phyloP scores from a whole-genome alignment of 1,140 invertebrate genomes.

The Plectus sambesii region DNA sequence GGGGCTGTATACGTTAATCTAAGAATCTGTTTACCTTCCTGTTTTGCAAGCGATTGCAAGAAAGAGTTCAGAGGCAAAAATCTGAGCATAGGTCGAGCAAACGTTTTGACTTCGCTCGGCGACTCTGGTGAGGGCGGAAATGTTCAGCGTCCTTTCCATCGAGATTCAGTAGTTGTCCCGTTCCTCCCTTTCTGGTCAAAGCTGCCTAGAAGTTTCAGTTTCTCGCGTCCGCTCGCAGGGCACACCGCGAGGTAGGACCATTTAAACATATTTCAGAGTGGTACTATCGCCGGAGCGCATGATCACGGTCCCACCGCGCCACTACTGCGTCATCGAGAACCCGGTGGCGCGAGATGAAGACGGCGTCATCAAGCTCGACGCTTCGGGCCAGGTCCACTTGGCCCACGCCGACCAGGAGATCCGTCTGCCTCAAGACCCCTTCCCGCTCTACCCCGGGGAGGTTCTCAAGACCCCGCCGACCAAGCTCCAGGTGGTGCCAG shows the following conservation, averaged over 20 bases:
- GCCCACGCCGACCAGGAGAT: conserved; percentile 51
- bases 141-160: too few relatives aligned
- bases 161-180: too few relatives aligned
- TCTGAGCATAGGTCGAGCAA: too few relatives aligned
- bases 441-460: conserved; percentile 53
- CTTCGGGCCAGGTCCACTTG: conserved; percentile 47
- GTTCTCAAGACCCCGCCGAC: conserved; percentile 47
- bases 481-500: conserved; percentile 48
- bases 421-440: conserved; percentile 52
- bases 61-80: too few relatives aligned
- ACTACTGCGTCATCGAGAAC: conserved; percentile 52
- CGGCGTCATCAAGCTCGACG: conserved; percentile 44
- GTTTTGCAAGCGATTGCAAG: too few relatives aligned
- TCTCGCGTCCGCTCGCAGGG: not conserved
- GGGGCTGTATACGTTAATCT: too few relatives aligned
- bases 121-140: too few relatives aligned
- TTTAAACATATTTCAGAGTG: too few relatives aligned
- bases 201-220: not conserved
- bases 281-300: conserved; percentile 49
- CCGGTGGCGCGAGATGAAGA: conserved; percentile 48
- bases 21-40: too few relatives aligned
- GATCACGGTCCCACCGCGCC: conserved; percentile 52
- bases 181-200: too few relatives aligned
- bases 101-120: too few relatives aligned
- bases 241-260: too few relatives aligned